Base-by-base conservation (phyloP, 2,888 invertebrate species). In the Lycophotia porphyrea region DNA sequence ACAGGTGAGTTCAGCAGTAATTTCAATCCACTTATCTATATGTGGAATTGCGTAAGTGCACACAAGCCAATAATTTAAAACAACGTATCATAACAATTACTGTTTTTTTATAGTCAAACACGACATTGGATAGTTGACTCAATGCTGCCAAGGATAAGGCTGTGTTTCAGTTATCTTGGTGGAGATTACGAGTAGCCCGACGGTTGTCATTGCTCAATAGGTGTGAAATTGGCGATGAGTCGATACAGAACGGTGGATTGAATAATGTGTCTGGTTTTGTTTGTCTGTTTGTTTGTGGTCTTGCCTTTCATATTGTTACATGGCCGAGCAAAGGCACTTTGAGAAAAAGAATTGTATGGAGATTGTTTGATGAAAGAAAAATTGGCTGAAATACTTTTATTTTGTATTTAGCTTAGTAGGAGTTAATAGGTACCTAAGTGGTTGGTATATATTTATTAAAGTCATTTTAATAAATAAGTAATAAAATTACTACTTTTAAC, bases 141-240 rank as follows among this genome's bases (percentile, higher is more conserved):
- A 91, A 86, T 36, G n/a, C 1, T 9, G 0, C 34, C 31, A 58
- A 15, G 27, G 49, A 87, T 70, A 87, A 84, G 87, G 89, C 85
- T 79, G 75, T 82, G 70, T 84, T 89, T 88, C 71, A 81, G 66
- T 82, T 86, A 87, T 78, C 77, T 44, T 68, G 24, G 64, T 47
- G 52, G 76, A 78, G 84, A 85, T 84, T 71, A 85, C 82, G 74
- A 87, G 78, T 83, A 81, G 86, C 77, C 78, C 76, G 83, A 87
- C 89, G 90, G 90, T 90, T 92, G 90, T 90, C 91, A 91, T 91
- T 92, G 92, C 88, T 91, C 91, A 92, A 92, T 93, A 91, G 90
- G 92, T 93, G 92, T 93, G 92, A 94, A 94, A 93, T 93, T 91
- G 90, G 88, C 93, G 91, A 93, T 91, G 90, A 88, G 84, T 87